Conservation (phyloP, 2,797 vertebrate genomes). For the Antrozous pallidus region DNA sequence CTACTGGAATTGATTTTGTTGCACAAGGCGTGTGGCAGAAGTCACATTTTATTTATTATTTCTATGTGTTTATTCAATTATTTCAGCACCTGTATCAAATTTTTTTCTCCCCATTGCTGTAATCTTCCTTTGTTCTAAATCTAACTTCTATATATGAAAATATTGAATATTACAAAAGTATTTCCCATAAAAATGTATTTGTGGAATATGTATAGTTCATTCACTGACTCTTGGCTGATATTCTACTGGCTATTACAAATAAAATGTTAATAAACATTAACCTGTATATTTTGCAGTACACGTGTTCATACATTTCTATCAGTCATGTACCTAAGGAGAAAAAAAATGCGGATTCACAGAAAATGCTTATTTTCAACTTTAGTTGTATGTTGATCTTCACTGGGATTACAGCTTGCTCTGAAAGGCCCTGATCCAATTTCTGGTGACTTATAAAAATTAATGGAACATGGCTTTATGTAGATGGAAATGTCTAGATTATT, state of each 20-base stretch:
- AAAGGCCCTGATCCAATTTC: background rate
- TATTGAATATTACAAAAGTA: background rate
- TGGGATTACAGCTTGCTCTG: background rate
- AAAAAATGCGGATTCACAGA: background rate
- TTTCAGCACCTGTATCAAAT: background rate
- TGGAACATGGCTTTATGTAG: background rate
- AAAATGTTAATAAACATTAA: background rate
- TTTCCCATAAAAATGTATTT: background rate
- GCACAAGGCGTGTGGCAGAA: background rate
- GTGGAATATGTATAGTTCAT: background rate
- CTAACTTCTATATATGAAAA: background rate
- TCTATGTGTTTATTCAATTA: background rate
- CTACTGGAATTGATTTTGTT: background rate
- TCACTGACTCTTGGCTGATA: background rate
- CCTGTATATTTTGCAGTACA: background rate
- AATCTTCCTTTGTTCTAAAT: background rate
- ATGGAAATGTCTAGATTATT: background rate
- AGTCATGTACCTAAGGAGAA: background rate
- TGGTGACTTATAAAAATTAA: background rate
- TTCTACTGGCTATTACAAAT: background rate
- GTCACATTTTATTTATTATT: background rate
- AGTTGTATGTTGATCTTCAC: background rate
- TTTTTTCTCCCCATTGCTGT: background rate
- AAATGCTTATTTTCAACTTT: background rate
- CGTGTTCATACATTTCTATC: background rate